Evolutionary conservation across 1,140 invertebrate species (phyloP), one percentile per base, ranked within the genome.

Genomic region (Sarcophaga bullata): DNA sequence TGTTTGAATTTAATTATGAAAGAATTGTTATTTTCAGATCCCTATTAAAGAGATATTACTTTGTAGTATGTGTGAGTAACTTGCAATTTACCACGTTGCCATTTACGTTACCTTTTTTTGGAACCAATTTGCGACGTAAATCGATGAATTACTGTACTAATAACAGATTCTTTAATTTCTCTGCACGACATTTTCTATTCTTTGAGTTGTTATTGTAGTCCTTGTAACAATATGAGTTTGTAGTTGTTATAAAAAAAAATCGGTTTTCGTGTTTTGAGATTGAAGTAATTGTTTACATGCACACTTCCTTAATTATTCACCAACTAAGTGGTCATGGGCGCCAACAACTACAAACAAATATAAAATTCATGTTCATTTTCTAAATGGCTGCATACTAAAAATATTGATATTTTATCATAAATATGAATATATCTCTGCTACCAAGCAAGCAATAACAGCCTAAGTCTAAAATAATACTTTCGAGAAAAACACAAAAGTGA

Each of bases 271-370:
- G 81, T 81, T 47, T 17, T 37, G 25, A 46, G 47, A 52, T 73
- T 49, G 47, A 25, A 73, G 73, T 76, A 82, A 76, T 82, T 76
- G 72, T 82, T 76, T 82, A 76, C 73, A 78, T 82, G 81, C 54
- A 82, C 73, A 82, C 81, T 75, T 78, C 37, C 54, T 82, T 75
- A 82, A 82, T 82, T 76, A 82, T 82, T 82, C 73, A 82, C 15
- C 62, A 68, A 58, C 46, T 75, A 75, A 46, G 73, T 52, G 48
- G 68, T 76, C 49, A 82, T 76, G 73, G 81, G 81, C 81, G 73
- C 80, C 80, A 81, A 81, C 46, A 82, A 46, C 73, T 50, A 82
- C 73, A 82, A 81, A 76, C 81, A 82, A 82, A 82, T 82, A 50
- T 76, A 82, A 82, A 54, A 82, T 82, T 82, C 47, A 82, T 76